phyloP scores from a whole-genome alignment of 2,113 vertebrate genomes.

The Alethe diademata region DNA sequence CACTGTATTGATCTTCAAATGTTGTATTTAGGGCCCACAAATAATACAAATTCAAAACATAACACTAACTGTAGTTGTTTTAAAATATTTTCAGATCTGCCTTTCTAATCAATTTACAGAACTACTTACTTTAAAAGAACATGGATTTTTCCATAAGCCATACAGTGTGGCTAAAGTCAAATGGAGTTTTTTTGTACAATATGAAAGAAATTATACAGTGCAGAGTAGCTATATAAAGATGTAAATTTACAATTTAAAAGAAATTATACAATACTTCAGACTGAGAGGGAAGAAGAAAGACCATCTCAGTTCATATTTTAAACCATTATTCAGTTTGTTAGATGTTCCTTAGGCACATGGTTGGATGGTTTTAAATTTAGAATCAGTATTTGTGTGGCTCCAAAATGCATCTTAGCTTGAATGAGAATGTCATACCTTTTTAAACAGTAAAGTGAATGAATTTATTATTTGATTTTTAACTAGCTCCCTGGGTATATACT shows the following conservation, averaged over 20 bases:
- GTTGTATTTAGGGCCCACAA: slow-evolving; percentile 65
- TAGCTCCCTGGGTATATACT: neutral
- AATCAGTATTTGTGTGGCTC: slow-evolving; percentile 32
- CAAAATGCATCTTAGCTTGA: slow-evolving; percentile 8
- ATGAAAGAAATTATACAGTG: neutral
- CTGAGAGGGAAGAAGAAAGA: neutral
- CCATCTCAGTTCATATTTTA: neutral
- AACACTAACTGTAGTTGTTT: neutral
- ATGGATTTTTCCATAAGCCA: neutral
- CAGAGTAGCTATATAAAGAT: neutral
- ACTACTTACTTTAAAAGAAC: slow-evolving; percentile 2
- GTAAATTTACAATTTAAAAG: neutral
- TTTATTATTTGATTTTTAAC: neutral
- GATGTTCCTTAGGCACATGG: neutral
- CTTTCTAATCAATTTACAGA: slow-evolving; percentile 31
- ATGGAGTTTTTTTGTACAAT: neutral
- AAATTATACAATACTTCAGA: neutral
- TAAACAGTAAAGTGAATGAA: neutral
- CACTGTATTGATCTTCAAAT: slow-evolving; percentile 68
- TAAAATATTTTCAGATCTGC: slow-evolving; percentile 41
- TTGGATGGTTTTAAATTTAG: slow-evolving; percentile 28
- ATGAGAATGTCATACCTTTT: neutral
- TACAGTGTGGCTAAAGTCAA: neutral
- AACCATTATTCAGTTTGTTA: neutral
- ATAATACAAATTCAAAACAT: slow-evolving; percentile 54